A percentile compares a stretch with the other conserved stretches of the same genome.
phyloP scores from a whole-genome alignment of 92 coral and sea anemone species.

The Paragorgia papillata region DNA sequence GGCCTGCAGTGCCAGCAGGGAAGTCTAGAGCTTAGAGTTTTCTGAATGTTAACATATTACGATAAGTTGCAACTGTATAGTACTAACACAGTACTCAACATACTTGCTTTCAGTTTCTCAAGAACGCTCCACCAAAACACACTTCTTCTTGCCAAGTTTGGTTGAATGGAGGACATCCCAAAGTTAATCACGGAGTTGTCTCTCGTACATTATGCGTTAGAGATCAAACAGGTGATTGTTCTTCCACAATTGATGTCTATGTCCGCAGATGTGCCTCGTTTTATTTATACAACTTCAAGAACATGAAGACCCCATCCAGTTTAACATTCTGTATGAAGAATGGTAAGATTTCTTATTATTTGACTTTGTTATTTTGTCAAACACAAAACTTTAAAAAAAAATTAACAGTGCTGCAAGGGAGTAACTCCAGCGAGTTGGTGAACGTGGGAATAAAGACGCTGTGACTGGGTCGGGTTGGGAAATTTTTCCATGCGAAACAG shows the following conservation, averaged over 20 bases:
- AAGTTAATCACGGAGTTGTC: neutral
- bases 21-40: no score
- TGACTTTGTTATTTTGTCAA: neutral
- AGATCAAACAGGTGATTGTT: neutral
- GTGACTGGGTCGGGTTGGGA: no score
- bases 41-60: no score
- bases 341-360: neutral
- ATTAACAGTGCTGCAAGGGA: no score
- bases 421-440: no score
- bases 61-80: no score
- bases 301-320: neutral
- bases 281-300: neutral
- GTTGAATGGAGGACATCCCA: conserved; percentile 10
- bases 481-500: no score
- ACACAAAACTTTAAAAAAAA: neutral
- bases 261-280: conserved; percentile 7
- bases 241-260: neutral
- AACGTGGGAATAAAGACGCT: no score
- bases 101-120: neutral
- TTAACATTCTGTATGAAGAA: neutral
- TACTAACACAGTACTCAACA: no score
- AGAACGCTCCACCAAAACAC: no score
- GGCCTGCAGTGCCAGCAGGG: no score
- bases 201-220: neutral
- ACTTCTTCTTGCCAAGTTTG: neutral